Base-by-base conservation (phyloP, 2,888 invertebrate genomes). In the Pristionchus entomophagus region DNA sequence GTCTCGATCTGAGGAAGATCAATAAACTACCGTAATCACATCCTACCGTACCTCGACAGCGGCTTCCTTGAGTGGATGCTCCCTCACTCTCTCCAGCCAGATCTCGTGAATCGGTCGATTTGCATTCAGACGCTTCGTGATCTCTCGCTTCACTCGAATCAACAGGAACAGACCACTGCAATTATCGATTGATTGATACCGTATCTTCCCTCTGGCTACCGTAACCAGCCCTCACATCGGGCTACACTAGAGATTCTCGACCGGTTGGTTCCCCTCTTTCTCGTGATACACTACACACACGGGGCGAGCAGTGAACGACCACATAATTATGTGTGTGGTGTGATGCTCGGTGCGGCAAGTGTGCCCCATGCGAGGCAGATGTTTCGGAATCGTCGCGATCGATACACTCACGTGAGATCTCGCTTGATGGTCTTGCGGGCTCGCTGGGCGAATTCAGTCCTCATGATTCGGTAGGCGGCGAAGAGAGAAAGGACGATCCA, bases 31-130 rank as follows among this genome's bases (percentile, higher is more conserved):
- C 17, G 17, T 29, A 45, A 49, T 22, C 26, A 5, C 3, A 56
- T 0, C 14, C 73, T 73, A 53, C 22, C 53, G n/a, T 49, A 91
- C 89, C 78, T 91, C 91, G 38, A 91, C 89, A 14, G 91, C 88
- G 78, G 89, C 90, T 59, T 90, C 87, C 82, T 91, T 91, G 32
- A 88, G 69, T n/a, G 91, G 91, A 65, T 88, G 87, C 26, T 86
- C 77, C 32, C 78, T 77, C 14, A 91, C 91, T 14, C 83, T n/a
- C 81, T 92, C 91, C 62, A 92, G 88, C 87, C 91, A 93, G 80
- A 91, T 89, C 59, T 90, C 88, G 85, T 93, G 92, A 45, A 93
- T 87, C 14, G 93, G 93, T 32, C 83, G 84, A 87, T 93, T 89
- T 38, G 86, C 87, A 14, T 86, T 86, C 80, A 93, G 88, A 32